Conservation (phyloP, 2,888 invertebrate genomes). For the Erynnis tages region DNA sequence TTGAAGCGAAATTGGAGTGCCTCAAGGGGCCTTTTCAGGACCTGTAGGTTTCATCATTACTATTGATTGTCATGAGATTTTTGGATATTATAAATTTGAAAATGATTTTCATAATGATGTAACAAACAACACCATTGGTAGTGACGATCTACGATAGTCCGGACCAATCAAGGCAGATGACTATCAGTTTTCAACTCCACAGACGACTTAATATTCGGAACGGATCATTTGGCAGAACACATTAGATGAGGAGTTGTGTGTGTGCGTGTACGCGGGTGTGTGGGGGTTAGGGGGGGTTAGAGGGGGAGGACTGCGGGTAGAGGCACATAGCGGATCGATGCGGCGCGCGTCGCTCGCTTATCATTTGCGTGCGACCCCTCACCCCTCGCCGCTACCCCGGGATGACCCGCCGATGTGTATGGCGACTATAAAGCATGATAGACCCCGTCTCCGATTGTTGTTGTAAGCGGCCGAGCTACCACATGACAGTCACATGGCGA, state of each 20-base stretch:
- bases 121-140: slow-evolving; percentile 8
- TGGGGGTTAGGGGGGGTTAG: slow-evolving; percentile 48
- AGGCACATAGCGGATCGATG: slow-evolving; percentile 70
- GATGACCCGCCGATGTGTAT: slow-evolving; percentile 35
- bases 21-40: not conserved
- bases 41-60: not conserved
- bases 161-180: slow-evolving; percentile 37
- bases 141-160: slow-evolving; percentile 12
- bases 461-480: slow-evolving; percentile 32
- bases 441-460: slow-evolving; percentile 37
- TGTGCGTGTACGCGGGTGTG: slow-evolving; percentile 57
- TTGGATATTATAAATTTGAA: not conserved
- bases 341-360: slow-evolving; percentile 66
- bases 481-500: slow-evolving; percentile 38
- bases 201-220: slow-evolving; percentile 55
- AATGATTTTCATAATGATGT: not conserved
- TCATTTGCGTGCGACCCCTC: slow-evolving; percentile 73
- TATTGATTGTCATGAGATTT: not conserved
- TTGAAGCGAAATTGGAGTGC: not conserved
- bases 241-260: slow-evolving; percentile 54
- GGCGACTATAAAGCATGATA: slow-evolving; percentile 35
- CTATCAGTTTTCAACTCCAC: slow-evolving; percentile 44
- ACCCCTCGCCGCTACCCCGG: slow-evolving; percentile 43
- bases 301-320: slow-evolving; percentile 40
- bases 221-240: slow-evolving; percentile 78